Evolutionary conservation across 37 sponge, comb jelly and placozoan genomes (phyloP).

Genomic region (Chondrosia reniformis): DNA sequence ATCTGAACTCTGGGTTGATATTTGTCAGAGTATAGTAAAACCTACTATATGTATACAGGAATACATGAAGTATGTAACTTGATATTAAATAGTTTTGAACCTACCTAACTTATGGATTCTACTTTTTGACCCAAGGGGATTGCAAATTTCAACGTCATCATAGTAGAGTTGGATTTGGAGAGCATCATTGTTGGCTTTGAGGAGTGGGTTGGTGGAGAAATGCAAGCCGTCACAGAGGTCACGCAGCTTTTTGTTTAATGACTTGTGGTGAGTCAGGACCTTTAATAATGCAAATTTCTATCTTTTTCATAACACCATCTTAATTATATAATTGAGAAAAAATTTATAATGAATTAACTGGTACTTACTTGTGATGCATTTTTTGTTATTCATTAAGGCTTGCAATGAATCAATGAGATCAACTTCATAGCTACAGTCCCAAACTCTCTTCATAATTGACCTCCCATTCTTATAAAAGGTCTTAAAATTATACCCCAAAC

Average conservation of each 20-base stretch:
- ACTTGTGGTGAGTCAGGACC: too few relatives aligned
- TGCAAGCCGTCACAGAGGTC: constrained; percentile 56
- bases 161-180: constrained; percentile 55
- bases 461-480: not conserved
- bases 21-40: constrained; percentile 49
- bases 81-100: too few relatives aligned
- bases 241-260: not conserved
- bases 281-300: too few relatives aligned
- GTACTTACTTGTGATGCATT: too few relatives aligned
- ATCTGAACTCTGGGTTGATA: constrained; percentile 30
- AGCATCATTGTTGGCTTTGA: constrained; percentile 3
- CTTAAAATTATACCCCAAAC: not conserved
- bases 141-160: constrained; percentile 64
- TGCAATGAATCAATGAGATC: not conserved
- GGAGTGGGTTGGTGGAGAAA: constrained; percentile 31
- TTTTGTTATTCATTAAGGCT: not conserved
- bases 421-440: constrained; percentile 1
- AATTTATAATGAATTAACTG: too few relatives aligned
- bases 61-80: too few relatives aligned
- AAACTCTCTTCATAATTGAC: not conserved
- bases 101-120: constrained; percentile 59
- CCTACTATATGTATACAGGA: constrained; percentile 9
- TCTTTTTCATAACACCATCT: too few relatives aligned
- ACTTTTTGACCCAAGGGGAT: constrained; percentile 51
- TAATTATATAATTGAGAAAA: too few relatives aligned